Evolutionary conservation across 2,797 vertebrate species (phyloP).

Genomic region (Ambastaia sidthimunki): DNA sequence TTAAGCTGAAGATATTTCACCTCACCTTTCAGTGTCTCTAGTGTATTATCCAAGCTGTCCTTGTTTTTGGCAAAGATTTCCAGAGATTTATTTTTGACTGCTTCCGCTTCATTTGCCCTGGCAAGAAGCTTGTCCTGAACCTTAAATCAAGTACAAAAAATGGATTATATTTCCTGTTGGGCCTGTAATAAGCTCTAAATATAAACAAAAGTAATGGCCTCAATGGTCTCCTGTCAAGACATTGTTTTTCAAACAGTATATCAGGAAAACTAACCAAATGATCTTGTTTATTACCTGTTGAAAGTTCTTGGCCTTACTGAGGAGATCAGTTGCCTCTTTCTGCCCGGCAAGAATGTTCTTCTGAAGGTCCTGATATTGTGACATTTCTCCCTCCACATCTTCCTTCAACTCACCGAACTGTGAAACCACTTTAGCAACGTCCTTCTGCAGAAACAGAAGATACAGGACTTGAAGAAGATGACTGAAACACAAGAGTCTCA

Average conservation of each 20-base stretch:
- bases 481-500: not conserved
- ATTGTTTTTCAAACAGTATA: not conserved
- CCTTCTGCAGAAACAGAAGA: conserved; percentile 53
- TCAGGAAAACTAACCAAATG: not conserved
- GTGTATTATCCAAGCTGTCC: conserved; percentile 80
- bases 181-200: not conserved
- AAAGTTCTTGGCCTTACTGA: conserved; percentile 60
- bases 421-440: conserved; percentile 56
- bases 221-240: not conserved
- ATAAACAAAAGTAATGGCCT: not conserved
- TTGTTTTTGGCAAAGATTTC: conserved; percentile 78
- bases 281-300: conserved; percentile 67
- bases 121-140: conserved; percentile 75
- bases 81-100: conserved; percentile 77
- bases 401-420: conserved; percentile 59
- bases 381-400: conserved; percentile 49
- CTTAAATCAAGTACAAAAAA: conserved; percentile 68
- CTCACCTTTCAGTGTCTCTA: conserved; percentile 83
- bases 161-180: not conserved
- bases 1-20: not conserved
- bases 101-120: conserved; percentile 81
- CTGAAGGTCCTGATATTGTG: conserved; percentile 57
- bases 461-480: not conserved
- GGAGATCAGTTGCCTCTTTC: conserved; percentile 48
- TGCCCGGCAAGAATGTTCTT: conserved; percentile 39